A percentile compares a stretch with the other conserved stretches of the same genome.
Evolutionary conservation across 2,113 vertebrate species (phyloP).

Genomic region (Bubalus kerabau): DNA sequence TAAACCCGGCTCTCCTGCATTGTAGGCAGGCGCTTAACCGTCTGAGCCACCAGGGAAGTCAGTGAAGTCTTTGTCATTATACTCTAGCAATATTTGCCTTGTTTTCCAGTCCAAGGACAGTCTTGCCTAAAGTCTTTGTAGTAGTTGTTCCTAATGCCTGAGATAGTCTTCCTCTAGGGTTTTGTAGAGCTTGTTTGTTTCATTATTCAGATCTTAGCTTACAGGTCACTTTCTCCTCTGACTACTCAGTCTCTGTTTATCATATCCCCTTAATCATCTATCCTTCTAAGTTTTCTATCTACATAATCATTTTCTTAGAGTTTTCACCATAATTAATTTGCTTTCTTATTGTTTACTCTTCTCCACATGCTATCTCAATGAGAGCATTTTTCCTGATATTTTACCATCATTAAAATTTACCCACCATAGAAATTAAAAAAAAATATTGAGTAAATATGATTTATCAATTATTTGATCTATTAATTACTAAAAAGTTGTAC

Average conservation of each 20-base stretch:
- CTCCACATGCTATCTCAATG: fast-evolving
- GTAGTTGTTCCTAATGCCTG: fast-evolving
- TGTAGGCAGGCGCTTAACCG: fast-evolving
- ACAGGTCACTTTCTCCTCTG: neutral
- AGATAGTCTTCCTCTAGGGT: neutral
- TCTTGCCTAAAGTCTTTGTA: neutral
- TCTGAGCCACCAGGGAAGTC: neutral
- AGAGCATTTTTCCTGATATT: neutral
- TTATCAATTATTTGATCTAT: neutral
- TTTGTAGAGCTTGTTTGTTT: neutral
- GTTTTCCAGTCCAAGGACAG: neutral
- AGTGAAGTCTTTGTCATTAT: neutral
- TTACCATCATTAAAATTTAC: neutral
- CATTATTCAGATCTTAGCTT: neutral
- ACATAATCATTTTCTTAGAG: neutral
- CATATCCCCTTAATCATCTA: neutral
- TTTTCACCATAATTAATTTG: neutral
- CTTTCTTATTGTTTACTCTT: neutral
- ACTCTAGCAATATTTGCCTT: neutral
- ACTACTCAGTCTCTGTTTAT: neutral
- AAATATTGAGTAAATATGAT: neutral
- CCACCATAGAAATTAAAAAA: neutral
- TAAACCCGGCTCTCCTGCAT: neutral
- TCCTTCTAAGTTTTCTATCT: neutral
- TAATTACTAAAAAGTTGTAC: neutral